These are phyloP conservation scores for Gerris lacustris DNA, from an alignment of 2,888 invertebrate genomes.

Conservation along the genomic window DNA sequence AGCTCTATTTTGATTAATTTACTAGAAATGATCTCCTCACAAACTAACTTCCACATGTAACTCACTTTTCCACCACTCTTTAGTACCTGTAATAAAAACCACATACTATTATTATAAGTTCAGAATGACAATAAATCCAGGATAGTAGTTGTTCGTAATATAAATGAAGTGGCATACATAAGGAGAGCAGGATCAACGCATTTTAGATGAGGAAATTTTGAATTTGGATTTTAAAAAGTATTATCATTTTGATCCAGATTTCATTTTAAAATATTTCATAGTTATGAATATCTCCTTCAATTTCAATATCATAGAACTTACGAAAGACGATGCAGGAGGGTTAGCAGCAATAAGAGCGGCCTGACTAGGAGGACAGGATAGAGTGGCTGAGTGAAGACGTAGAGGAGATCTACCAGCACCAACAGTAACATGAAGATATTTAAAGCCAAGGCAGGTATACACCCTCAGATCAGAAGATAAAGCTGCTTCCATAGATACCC, in stretches of 20 bases:
- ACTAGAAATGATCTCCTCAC: slow-evolving; percentile 33
- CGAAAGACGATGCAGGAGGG: slow-evolving; percentile 42
- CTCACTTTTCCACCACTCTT: slow-evolving; percentile 27
- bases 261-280: too few species aligned
- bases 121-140: too few species aligned
- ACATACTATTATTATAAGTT: too few species aligned
- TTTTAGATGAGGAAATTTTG: too few species aligned
- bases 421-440: slow-evolving; percentile 68
- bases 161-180: too few species aligned
- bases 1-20: slow-evolving; percentile 35
- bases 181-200: too few species aligned
- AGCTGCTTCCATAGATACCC: slow-evolving; percentile 70
- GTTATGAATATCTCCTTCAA: too few species aligned
- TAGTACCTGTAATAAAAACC: slow-evolving; percentile 18
- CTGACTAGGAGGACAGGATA: slow-evolving; percentile 28
- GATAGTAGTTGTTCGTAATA: too few species aligned
- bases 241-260: too few species aligned
- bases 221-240: too few species aligned
- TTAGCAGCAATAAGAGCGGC: slow-evolving; percentile 54
- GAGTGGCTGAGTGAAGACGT: slow-evolving; percentile 37
- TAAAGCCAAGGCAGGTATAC: slow-evolving; percentile 70
- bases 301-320: slow-evolving; percentile 21
- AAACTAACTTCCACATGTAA: slow-evolving; percentile 29
- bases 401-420: slow-evolving; percentile 43
- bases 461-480: slow-evolving; percentile 67